Base-by-base conservation (phyloP, 1,140 invertebrate species). In the Drosophila parabipectinata region DNA sequence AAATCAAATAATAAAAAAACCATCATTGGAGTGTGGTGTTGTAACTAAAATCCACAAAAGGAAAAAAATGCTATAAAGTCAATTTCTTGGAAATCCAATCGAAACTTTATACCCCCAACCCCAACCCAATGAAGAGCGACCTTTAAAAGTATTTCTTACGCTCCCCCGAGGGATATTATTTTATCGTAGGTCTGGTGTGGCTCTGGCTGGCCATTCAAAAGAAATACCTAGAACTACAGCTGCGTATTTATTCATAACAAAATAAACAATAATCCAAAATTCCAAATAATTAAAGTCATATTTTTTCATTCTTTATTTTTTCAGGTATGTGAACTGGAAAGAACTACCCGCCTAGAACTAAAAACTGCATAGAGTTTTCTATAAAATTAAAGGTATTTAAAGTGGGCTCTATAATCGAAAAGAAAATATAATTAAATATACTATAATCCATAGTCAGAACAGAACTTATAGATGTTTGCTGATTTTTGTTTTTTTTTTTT, bases 21-120 rank as follows among this genome's bases (percentile, higher is more conserved):
- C 5, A 52, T 45, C 18, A n/a, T 47, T 34, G 63, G 9, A 58
- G 55, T 61, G 48, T 55, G 61, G 59, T 60, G 14, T 68, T 81
- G 69, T 87, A 87, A 85, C 87, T 78, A 87, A 68, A 75, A 87
- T 50, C 78, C 51, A 44, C 47, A 61, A 74, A 87, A 80, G 41
- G 60, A 44, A 37, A 48, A 37, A 37, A 56, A 48, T 50, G 21
- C 24, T 57, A 45, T 82, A 69, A 64, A 30, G n/a, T 45, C 45
- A 45, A 74, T 82, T 85, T 82, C 81, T 82, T 50, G 64, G 82
- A 87, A 85, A 61, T 75, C 6, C 12, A 58, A 39, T 52, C 47
- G 53, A 68, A 50, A 69, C 71, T 66, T 30, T 47, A 24, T 34
- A 50, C 48, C 21, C 21, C 21, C 21, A 2, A 21, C 21, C 21